Evolutionary conservation across 2,888 invertebrate genomes (phyloP).

Genomic region (Thysanoteuthis rhombus): DNA sequence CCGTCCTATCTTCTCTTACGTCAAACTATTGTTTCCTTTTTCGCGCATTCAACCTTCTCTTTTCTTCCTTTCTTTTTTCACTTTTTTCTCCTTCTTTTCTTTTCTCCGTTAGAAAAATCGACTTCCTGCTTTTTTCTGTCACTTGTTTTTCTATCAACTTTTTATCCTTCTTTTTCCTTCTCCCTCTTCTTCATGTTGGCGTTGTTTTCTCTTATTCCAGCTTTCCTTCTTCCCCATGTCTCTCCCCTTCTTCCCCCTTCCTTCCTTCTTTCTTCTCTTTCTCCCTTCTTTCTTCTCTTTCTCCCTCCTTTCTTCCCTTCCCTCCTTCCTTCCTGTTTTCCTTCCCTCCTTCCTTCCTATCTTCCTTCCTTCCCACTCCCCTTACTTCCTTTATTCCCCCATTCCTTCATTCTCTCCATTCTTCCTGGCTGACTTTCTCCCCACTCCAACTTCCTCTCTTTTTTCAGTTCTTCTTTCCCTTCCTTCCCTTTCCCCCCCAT

Average conservation of each 20-base stretch:
- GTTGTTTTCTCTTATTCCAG: background rate
- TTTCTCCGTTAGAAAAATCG: background rate
- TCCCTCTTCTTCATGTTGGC: background rate
- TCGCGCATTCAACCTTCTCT: background rate
- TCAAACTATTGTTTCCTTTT: background rate
- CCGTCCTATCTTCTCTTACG: slow-evolving; percentile 31
- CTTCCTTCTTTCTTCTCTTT: background rate
- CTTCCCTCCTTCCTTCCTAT: background rate
- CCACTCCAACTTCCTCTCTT: background rate
- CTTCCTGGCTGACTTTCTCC: background rate
- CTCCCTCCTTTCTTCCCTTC: background rate
- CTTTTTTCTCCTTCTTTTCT: background rate
- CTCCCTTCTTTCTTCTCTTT: background rate
- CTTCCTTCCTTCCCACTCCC: background rate
- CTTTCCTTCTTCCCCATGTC: background rate
- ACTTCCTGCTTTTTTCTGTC: slow-evolving; percentile 29
- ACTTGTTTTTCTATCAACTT: slow-evolving; percentile 17
- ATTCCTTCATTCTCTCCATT: too few species aligned
- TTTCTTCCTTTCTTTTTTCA: background rate
- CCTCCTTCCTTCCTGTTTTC: background rate
- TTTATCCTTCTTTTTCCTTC: background rate
- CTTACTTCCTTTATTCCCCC: too few species aligned
- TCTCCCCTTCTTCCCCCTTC: too few species aligned
- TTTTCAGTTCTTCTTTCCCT: too few species aligned
- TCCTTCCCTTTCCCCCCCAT: background rate